These are phyloP conservation scores for Clarias gariepinus DNA, from an alignment of 2,113 vertebrate species.

Conservation along the genomic window DNA sequence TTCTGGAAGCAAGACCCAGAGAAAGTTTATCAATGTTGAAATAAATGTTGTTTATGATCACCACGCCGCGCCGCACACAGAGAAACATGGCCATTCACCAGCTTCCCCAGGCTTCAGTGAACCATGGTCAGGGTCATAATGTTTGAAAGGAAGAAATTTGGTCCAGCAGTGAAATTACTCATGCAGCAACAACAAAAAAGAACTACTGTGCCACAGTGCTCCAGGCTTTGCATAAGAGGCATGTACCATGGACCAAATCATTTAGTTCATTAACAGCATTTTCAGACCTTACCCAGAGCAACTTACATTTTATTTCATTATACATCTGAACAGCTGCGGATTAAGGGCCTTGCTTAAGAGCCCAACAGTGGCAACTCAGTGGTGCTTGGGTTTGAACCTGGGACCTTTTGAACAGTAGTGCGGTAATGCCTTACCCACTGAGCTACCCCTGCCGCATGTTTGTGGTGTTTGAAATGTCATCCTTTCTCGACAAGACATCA, in stretches of 20 bases:
- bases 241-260: neutral
- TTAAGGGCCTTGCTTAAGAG: too few species aligned
- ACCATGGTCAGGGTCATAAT: constrained; percentile 25
- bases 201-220: constrained; percentile 4
- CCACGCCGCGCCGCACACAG: neutral
- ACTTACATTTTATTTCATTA: too few species aligned
- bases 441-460: too few species aligned
- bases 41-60: constrained; percentile 30
- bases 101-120: constrained; percentile 9
- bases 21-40: constrained; percentile 13
- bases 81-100: constrained; percentile 8
- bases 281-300: too few species aligned
- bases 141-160: neutral
- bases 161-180: constrained; percentile 30
- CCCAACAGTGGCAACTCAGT: too few species aligned
- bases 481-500: neutral
- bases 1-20: constrained; percentile 19
- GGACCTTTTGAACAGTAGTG: too few species aligned
- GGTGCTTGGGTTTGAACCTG: too few species aligned
- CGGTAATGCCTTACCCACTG: too few species aligned
- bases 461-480: neutral
- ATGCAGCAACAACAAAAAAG: constrained; percentile 15
- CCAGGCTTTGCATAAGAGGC: neutral
- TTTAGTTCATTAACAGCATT: too few species aligned
- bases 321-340: too few species aligned